Conservation (phyloP, 2,888 invertebrate species). For the Leucophenga montana region DNA sequence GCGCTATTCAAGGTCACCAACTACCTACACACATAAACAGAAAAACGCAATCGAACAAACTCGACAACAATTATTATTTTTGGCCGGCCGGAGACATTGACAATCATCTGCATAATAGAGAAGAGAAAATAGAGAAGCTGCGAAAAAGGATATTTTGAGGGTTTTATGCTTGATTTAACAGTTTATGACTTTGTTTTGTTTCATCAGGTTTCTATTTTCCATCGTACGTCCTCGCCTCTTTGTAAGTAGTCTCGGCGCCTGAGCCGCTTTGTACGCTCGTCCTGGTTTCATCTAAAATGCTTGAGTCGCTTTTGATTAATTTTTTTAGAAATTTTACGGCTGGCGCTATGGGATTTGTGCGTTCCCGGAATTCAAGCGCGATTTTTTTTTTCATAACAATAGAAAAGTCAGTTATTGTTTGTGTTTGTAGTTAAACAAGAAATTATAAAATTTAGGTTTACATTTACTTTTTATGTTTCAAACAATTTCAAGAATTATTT, state of each 20-base stretch:
- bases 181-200: conserved; percentile 60
- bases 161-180: conserved; percentile 60
- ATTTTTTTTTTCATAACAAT: too few species aligned
- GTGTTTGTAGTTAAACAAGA: too few species aligned
- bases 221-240: background rate
- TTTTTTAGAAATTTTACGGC: conserved; percentile 3
- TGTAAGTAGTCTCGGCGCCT: conserved; percentile 12
- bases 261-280: background rate
- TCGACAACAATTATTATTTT: background rate
- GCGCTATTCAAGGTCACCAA: background rate
- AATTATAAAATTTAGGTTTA: too few species aligned
- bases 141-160: conserved; percentile 59
- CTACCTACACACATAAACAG: background rate
- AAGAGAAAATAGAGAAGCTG: conserved; percentile 52
- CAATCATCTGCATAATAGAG: conserved; percentile 56
- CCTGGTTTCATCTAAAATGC: background rate
- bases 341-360: background rate
- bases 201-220: background rate
- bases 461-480: too few species aligned
- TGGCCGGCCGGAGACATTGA: background rate
- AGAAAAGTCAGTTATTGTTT: too few species aligned
- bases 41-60: background rate
- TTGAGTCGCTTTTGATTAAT: background rate
- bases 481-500: too few species aligned
- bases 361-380: too few species aligned